Conservation (phyloP, 1,140 invertebrate genomes). For the Neodiprion lecontei region DNA sequence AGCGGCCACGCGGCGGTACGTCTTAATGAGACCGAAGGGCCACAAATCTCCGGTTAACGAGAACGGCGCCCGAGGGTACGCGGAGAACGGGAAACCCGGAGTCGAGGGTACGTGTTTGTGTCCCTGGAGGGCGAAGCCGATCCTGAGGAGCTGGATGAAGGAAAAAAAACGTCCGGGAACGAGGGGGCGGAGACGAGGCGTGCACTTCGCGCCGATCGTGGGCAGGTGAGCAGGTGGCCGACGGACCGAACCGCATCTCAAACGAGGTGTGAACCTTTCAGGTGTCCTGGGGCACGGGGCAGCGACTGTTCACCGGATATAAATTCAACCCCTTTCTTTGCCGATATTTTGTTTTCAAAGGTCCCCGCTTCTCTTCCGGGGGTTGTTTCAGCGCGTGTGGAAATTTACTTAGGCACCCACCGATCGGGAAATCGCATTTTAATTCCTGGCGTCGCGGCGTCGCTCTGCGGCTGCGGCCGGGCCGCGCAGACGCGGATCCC, state of each 20-base stretch:
- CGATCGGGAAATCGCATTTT: background rate
- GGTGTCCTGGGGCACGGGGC: background rate
- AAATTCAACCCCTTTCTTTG: background rate
- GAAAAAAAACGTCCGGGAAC: background rate
- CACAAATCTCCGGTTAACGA: constrained; percentile 7
- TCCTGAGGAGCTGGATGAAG: too few species aligned
- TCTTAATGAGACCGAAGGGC: background rate
- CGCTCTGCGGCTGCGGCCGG: constrained; percentile 42
- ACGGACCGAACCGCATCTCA: background rate
- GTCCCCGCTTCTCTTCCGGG: too few species aligned
- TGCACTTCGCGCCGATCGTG: background rate
- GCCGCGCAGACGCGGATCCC: constrained; percentile 54
- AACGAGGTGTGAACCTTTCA: constrained; percentile 2
- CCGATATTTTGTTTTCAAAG: background rate
- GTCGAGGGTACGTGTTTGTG: too few species aligned
- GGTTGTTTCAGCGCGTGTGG: background rate
- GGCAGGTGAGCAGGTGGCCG: constrained; percentile 1
- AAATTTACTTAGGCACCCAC: background rate
- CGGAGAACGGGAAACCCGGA: too few species aligned
- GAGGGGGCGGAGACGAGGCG: background rate
- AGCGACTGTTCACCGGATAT: background rate
- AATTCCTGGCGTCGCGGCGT: background rate
- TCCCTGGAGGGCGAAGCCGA: too few species aligned
- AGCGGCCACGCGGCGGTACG: background rate
- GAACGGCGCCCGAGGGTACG: background rate